Evolutionary conservation across 92 coral and sea anemone species (phyloP), one percentile per base, ranked within the genome.

Genomic region (Phenganax subtilis): DNA sequence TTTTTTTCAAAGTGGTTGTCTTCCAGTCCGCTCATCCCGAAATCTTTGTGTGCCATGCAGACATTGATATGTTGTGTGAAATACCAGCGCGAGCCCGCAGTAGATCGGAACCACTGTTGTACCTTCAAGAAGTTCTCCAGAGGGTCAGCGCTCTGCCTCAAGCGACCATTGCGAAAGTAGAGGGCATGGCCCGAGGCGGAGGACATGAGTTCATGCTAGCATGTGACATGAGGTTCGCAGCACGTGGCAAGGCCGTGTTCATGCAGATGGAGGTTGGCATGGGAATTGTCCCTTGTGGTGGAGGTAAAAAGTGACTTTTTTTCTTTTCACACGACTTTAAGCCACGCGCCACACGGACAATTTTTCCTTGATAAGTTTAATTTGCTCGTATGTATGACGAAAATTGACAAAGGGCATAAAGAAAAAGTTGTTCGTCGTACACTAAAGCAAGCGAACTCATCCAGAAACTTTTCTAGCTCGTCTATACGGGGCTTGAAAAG

Each of bases 241-340:
- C 97, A 51, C 88, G 97, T 54, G 91, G 93, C 28, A 92, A 90
- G 71, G 91, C 97, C 6, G 91, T 92, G 70, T 92, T 92, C 67
- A 92, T 92, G 97, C 97, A 92, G 84, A 92, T 92, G 97, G 97
- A 91, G 55, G 97, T 92, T 9, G 97, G 97, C 8, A 92, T 92
- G 97, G 97, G 97, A 9, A 88, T 92, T 51, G 97, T 92, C 62
- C 97, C 97, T 4, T 92, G 97, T 65, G 97, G 97, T 27, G 97
- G 97, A 17, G 97, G 73, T 68, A 4, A 37, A 4, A 37, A 37
- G 47, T 37, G 47, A 37, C n/a, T 37, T 37, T 37, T 37, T 37
- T 37, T 4, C 47, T 1, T 37, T 37, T 37, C 47, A 37, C 1
- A 37, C 1, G 4, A 37, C 47, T 37, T 37, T 37, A 37, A 37